Evolutionary conservation across 2,888 invertebrate species (phyloP).

Genomic region (Pharmacophagus antenor): DNA sequence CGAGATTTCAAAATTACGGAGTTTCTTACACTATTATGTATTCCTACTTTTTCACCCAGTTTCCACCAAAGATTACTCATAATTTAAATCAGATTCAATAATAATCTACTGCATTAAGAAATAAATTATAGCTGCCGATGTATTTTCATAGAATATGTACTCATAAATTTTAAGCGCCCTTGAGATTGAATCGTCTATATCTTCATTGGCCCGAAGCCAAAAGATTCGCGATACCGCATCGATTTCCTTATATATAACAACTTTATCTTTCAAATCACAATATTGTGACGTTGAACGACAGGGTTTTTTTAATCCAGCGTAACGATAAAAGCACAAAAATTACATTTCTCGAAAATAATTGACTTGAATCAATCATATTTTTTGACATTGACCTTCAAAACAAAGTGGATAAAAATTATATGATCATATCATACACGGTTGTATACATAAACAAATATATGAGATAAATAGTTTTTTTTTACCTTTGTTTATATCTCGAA

Average conservation of each 20-base stretch:
- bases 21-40: too few species aligned
- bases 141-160: constrained; percentile 40
- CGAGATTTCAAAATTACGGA: too few species aligned
- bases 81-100: background rate
- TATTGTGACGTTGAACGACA: constrained; percentile 28
- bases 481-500: background rate
- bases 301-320: constrained; percentile 19
- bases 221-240: constrained; percentile 54
- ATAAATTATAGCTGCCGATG: constrained; percentile 33
- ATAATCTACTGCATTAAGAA: too few species aligned
- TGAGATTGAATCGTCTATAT: constrained; percentile 56
- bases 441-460: too few species aligned
- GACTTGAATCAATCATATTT: too few species aligned
- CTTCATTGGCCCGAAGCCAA: constrained; percentile 61
- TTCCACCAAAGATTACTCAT: background rate
- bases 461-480: too few species aligned
- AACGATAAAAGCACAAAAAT: background rate
- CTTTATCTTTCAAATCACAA: constrained; percentile 20
- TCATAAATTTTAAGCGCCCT: constrained; percentile 58
- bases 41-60: too few species aligned
- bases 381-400: too few species aligned
- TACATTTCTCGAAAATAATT: too few species aligned
- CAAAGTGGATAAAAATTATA: background rate
- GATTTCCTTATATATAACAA: constrained; percentile 47
- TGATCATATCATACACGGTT: too few species aligned